Evolutionary conservation across 2,797 vertebrate species (phyloP).

Genomic region (Bovichtus diacanthus): DNA sequence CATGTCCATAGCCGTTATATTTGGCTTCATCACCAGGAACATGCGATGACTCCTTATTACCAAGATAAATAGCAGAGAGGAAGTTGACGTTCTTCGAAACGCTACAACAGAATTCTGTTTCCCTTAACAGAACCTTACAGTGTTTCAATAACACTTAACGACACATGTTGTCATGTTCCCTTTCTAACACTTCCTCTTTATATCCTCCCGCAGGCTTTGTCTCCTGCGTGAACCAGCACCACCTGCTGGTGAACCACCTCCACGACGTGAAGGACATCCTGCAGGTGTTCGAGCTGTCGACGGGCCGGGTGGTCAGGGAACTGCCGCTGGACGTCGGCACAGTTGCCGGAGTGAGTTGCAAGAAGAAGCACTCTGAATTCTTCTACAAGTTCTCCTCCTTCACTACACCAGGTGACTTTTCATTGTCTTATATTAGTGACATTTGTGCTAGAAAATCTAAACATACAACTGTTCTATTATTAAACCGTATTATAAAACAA

Average conservation of each 20-base stretch:
- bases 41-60: not conserved
- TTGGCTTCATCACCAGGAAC: not conserved
- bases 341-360: constrained; percentile 82
- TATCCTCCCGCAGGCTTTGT: constrained; percentile 70
- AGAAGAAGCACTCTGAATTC: constrained; percentile 84
- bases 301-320: constrained; percentile 71
- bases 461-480: no score
- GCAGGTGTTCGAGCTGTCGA: constrained; percentile 77
- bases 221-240: constrained; percentile 82
- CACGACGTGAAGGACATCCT: constrained; percentile 86
- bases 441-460: not conserved
- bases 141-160: not conserved
- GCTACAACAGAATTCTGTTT: not conserved
- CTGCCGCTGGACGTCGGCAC: constrained; percentile 84
- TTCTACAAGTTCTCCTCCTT: constrained; percentile 88
- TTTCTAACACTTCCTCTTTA: not conserved
- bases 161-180: not conserved
- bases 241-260: constrained; percentile 85
- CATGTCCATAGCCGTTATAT: not conserved
- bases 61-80: not conserved
- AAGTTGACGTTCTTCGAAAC: not conserved
- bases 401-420: constrained; percentile 79
- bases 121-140: not conserved
- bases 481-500: no score
- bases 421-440: not conserved